Conservation (phyloP, 2,888 invertebrate species). For the Xanthia icteritia region DNA sequence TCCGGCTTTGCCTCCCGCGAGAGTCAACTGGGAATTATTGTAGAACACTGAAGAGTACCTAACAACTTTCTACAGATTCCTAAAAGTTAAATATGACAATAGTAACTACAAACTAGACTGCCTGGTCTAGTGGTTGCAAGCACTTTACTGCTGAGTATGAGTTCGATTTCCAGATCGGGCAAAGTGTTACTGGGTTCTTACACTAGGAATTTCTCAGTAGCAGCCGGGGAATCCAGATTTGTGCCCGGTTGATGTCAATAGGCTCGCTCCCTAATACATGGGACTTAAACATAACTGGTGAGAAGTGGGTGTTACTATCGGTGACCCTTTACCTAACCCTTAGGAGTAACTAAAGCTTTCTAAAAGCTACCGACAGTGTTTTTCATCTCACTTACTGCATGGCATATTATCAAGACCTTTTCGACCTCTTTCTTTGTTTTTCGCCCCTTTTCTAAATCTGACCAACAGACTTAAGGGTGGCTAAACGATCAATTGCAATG, state of each 20-base stretch:
- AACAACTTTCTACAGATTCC: neutral
- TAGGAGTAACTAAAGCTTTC: neutral
- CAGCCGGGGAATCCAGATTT: too few relatives aligned
- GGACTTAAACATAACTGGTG: too few relatives aligned
- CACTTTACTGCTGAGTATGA: too few relatives aligned
- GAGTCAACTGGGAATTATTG: neutral
- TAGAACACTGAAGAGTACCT: neutral
- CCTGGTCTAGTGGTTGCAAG: neutral
- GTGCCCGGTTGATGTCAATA: too few relatives aligned
- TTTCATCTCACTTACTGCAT: neutral
- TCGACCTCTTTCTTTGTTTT: neutral
- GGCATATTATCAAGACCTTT: neutral
- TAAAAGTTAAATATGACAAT: neutral
- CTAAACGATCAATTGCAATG: too few relatives aligned
- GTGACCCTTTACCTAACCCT: too few relatives aligned
- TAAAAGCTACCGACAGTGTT: neutral
- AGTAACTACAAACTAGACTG: neutral
- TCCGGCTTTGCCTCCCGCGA: slow-evolving; percentile 28
- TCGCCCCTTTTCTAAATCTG: neutral
- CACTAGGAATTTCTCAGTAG: too few relatives aligned
- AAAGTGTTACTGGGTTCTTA: too few relatives aligned
- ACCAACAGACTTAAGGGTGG: neutral
- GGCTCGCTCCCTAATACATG: too few relatives aligned
- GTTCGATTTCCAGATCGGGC: too few relatives aligned
- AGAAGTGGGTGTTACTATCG: too few relatives aligned